Evolutionary conservation across 1,140 invertebrate species (phyloP), one percentile per base, ranked within the genome.

Genomic region (Drosophila auraria): DNA sequence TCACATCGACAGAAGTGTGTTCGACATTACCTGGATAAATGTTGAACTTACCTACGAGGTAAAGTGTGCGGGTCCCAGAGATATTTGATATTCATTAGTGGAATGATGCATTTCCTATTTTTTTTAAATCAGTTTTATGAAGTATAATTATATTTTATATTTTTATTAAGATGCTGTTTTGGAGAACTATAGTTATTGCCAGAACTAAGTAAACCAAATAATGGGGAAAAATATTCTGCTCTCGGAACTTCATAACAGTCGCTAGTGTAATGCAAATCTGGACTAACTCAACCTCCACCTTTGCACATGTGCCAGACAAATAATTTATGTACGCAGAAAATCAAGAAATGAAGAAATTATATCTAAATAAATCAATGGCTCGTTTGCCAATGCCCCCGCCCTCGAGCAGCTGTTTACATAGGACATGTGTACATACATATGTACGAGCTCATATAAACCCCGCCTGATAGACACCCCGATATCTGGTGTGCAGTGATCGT

Each of bases 331-430:
- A 42, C 44, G 44, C 40, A 51, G 49, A 72, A 40, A 49, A 30
- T 50, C 17, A 20, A 38, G 65, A 63, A 71, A 63, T 57, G 62
- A 53, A 54, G 40, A 86, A 79, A 75, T 63, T 61, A 66, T 71
- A 62, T 72, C 42, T 63, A 83, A 86, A 82, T 87, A 83, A 87
- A 87, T 83, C 68, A 83, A 70, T 83, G 70, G 70, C 61, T 86
- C 51, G 72, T 73, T 76, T 65, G 70, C 53, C 57, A 80, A 45
- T 44, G 25, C 30, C 44, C 44, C 47, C 59, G 30, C 47, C 50
- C 33, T 40, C 51, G 38, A 49, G 45, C 79, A 58, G 54, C 64
- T 70, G 54, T 54, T 64, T 61, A 64, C 36, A 64, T 78, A 51
- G 42, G 25, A 63, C 27, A 73, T 40, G 51, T 15, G 7, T 53